These are phyloP conservation scores for Drosophila flavopinicola DNA, from an alignment of 2,888 invertebrate species.

Conservation along the genomic window DNA sequence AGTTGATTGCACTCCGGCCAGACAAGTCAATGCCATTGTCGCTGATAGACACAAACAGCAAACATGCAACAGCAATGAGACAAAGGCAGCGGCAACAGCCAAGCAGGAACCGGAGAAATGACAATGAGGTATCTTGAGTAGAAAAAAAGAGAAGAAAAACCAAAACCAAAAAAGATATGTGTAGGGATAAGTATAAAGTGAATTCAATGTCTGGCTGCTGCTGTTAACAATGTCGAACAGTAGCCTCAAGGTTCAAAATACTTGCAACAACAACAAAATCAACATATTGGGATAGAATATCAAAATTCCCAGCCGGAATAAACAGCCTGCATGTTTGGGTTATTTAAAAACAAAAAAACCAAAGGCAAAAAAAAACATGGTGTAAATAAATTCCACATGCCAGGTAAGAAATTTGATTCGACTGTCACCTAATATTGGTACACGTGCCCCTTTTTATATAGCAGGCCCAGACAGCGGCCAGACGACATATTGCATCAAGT, in stretches of 20 bases:
- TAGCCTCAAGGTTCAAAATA: conserved; percentile 18
- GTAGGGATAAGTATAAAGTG: conserved; percentile 19
- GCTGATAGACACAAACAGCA: conserved; percentile 35
- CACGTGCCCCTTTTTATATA: not conserved
- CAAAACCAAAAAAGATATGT: conserved; percentile 11
- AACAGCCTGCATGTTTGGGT: not conserved
- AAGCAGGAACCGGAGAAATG: conserved; percentile 24
- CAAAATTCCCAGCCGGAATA: conserved; percentile 1
- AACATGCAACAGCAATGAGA: conserved; percentile 21
- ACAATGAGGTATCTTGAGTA: no score
- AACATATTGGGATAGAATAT: not conserved
- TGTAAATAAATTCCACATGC: not conserved
- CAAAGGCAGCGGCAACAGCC: conserved; percentile 28
- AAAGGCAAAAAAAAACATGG: no score
- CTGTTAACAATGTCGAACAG: conserved; percentile 16
- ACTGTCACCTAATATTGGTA: conserved; percentile 22
- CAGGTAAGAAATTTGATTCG: conserved; percentile 21
- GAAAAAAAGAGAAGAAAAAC: no score
- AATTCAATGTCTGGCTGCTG: conserved; percentile 16
- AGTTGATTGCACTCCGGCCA: conserved; percentile 57
- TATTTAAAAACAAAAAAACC: no score
- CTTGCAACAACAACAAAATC: not conserved
- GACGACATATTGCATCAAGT: conserved; percentile 20
- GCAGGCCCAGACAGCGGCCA: conserved; percentile 42
- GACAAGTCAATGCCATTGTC: conserved; percentile 57